These are phyloP conservation scores for Sebastes melanostomus DNA, from an alignment of 2,797 vertebrate genomes.

Conservation along the genomic window DNA sequence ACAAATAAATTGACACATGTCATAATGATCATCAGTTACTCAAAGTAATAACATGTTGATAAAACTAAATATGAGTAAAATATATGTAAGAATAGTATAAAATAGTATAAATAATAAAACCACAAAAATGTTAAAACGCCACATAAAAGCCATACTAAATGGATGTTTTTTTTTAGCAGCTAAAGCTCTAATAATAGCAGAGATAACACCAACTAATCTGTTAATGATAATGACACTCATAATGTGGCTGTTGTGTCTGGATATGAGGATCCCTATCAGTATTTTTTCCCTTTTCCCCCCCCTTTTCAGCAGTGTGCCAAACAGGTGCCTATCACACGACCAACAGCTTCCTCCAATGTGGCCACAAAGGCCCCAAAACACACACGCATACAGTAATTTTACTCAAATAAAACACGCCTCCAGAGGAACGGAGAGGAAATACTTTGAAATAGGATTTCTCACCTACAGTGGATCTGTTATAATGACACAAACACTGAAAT, in stretches of 20 bases:
- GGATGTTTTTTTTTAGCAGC: not conserved
- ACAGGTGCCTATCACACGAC: conserved; percentile 4
- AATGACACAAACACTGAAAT: conserved; percentile 46
- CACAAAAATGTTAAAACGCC: too few species aligned
- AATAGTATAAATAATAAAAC: too few species aligned
- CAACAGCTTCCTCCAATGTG: not conserved
- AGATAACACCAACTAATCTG: conserved; percentile 23
- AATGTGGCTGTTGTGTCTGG: not conserved
- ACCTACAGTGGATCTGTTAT: conserved; percentile 25
- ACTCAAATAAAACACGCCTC: conserved; percentile 34
- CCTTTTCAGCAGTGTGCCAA: not conserved
- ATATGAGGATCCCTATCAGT: not conserved
- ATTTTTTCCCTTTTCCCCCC: not conserved
- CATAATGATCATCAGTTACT: too few species aligned
- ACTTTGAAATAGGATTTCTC: conserved; percentile 44
- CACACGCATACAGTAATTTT: not conserved
- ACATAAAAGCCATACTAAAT: too few species aligned
- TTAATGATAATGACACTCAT: conserved; percentile 11
- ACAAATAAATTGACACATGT: too few species aligned
- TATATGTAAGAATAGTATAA: too few species aligned
- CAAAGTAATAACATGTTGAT: too few species aligned
- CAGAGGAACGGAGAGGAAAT: conserved; percentile 14
- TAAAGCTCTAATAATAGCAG: conserved; percentile 1
- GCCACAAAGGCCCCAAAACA: not conserved
- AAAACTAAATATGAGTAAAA: too few species aligned